Base-by-base conservation (phyloP, 2,113 vertebrate genomes). In the Scalopus aquaticus region DNA sequence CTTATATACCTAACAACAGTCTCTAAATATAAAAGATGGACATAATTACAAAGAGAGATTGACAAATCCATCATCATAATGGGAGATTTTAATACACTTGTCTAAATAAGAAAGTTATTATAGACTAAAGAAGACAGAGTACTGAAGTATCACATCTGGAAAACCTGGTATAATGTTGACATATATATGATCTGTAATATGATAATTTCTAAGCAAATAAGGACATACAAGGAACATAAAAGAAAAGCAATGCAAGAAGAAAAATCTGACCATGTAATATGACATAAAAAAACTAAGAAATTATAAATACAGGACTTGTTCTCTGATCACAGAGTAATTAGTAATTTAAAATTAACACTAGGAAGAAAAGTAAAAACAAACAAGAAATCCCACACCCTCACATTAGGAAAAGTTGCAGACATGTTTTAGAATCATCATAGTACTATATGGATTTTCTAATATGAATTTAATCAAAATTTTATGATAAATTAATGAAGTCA, bases 401-500 rank as follows among this genome's bases (percentile, higher is more conserved):
- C 20, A 22, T 56, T 56, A 56, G 54, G 54, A 56, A 56, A 56
- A 54, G 17, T n/a, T 77, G 37, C 5, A 65, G 22, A 42, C 5
- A 58, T 26, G 4, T 65, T 94, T 86, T 72, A 81, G 2, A 85
- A 82, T 77, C 5, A n/a, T 0, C 26, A 65, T 9, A 46, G 5
- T 49, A 76, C 1, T 69, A 7, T 15, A 64, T 13, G n/a, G n/a
- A 84, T 42, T 54, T 26, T 51, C 60, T 51, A 82, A 12, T 32
- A 22, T n/a, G 39, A 80, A 51, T 46, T 88, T 81, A 67, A 58
- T 9, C 24, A 90, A 95, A 92, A 90, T 64, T 91, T 32, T 11
- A n/a, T n/a, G n/a, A n/a, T 73, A 56, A 74, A 88, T 73, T 72
- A 78, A 91, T 35, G 8, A 84, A 84, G 65, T 79, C 37, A 42